A percentile compares a stretch with the other conserved stretches of the same genome.
Evolutionary conservation across 2,888 invertebrate species (phyloP).

Genomic region (Patella depressa): DNA sequence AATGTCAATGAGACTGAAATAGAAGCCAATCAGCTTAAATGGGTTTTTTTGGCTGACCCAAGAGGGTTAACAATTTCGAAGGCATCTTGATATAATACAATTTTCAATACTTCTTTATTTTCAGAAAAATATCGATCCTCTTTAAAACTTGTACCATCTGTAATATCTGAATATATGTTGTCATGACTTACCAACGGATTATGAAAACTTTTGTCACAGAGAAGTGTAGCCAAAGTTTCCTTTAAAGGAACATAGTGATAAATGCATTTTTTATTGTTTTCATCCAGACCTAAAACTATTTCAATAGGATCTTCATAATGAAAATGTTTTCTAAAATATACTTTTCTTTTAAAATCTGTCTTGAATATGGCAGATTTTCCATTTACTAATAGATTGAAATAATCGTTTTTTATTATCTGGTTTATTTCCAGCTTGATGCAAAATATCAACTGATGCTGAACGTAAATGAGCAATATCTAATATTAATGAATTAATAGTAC

Average conservation of each 20-base stretch:
- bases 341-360: no score
- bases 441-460: no score
- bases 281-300: not conserved
- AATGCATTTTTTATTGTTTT: slow-evolving; percentile 1
- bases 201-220: not conserved
- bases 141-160: not conserved
- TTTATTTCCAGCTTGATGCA: not conserved
- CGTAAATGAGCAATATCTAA: slow-evolving; percentile 3
- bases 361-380: slow-evolving; percentile 1
- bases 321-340: not conserved
- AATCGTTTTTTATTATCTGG: no score
- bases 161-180: no score
- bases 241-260: slow-evolving; percentile 8
- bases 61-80: slow-evolving; percentile 6
- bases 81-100: slow-evolving; percentile 1
- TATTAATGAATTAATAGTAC: not conserved
- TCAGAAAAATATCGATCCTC: not conserved
- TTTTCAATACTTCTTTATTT: not conserved
- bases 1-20: not conserved
- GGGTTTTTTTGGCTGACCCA: slow-evolving; percentile 3
- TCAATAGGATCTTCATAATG: not conserved
- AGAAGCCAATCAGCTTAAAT: not conserved
- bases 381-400: no score
- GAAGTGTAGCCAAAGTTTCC: not conserved
- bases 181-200: not conserved